Percentiles rank a stretch among this genome's conserved stretches.
These are phyloP conservation scores for Odontesthes bonariensis DNA, from an alignment of 2,113 vertebrate genomes.

Conservation along the genomic window DNA sequence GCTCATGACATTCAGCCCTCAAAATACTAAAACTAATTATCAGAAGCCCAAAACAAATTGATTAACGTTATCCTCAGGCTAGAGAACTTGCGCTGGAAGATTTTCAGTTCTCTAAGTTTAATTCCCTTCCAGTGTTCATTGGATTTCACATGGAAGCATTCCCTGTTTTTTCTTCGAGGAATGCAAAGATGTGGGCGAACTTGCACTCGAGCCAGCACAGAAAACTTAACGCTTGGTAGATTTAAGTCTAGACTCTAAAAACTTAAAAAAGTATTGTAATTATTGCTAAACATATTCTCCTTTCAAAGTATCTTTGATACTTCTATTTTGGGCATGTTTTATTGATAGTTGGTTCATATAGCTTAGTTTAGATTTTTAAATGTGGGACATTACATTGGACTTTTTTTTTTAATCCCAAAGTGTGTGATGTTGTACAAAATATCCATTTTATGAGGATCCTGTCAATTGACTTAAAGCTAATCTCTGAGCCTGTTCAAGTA, in stretches of 20 bases:
- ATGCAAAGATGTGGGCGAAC: constrained; percentile 1
- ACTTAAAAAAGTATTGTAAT: no score
- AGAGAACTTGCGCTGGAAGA: background rate
- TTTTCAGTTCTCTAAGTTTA: constrained; percentile 6
- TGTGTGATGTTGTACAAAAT: no score
- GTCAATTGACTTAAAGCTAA: no score
- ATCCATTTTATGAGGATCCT: no score
- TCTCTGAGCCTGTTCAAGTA: no score
- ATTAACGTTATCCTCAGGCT: constrained; percentile 5
- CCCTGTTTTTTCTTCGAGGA: background rate
- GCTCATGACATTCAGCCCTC: background rate
- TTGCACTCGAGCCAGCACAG: background rate
- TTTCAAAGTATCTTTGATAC: background rate
- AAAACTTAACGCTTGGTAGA: background rate
- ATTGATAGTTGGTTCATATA: no score
- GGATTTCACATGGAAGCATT: background rate
- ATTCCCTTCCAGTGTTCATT: background rate
- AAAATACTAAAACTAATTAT: background rate
- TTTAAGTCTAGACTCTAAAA: background rate
- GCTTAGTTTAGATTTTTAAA: background rate
- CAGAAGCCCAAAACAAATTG: background rate
- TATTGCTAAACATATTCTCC: background rate
- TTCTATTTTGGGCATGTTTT: background rate
- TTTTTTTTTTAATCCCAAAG: background rate
- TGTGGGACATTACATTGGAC: background rate